Percentiles rank a stretch among this genome's conserved stretches.
These are phyloP conservation scores for Epizoanthus ramosus DNA, from an alignment of 92 coral and sea anemone genomes.

Conservation along the genomic window DNA sequence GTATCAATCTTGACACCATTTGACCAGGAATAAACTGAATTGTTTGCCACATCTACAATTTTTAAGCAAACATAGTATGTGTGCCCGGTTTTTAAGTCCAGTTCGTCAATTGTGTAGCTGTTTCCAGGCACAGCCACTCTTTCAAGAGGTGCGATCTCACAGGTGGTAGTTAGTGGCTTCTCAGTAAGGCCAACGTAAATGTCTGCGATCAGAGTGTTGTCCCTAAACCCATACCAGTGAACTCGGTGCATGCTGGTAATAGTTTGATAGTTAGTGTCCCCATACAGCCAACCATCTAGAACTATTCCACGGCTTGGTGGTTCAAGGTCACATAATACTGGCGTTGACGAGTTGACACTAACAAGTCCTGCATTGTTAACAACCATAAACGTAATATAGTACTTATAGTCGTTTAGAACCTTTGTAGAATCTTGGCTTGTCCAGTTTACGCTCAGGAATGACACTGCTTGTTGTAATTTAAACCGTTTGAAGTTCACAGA, in stretches of 20 bases:
- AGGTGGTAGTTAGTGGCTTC: conserved; percentile 39
- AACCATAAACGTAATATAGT: conserved; percentile 80
- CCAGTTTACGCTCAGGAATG: conserved; percentile 81
- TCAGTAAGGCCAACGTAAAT: conserved; percentile 80
- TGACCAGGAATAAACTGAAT: conserved; percentile 72
- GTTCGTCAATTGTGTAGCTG: conserved; percentile 71
- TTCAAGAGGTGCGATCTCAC: conserved; percentile 69
- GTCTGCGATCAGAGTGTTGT: conserved; percentile 73
- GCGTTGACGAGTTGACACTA: conserved; percentile 69
- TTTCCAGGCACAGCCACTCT: conserved; percentile 53
- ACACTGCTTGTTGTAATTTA: conserved; percentile 43
- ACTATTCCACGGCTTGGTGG: conserved; percentile 77
- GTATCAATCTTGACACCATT: conserved; percentile 80
- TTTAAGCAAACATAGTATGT: conserved; percentile 76
- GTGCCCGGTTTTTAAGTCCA: conserved; percentile 74
- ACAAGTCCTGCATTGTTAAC: conserved; percentile 83
- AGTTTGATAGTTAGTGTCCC: conserved; percentile 80
- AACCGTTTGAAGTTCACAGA: conserved; percentile 53
- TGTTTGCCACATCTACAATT: conserved; percentile 83
- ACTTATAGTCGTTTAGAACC: conserved; percentile 72
- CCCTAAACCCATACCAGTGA: conserved; percentile 88
- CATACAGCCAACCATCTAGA: conserved; percentile 91
- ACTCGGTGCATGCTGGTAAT: conserved; percentile 77
- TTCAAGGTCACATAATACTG: conserved; percentile 78
- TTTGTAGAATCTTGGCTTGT: conserved; percentile 49